Evolutionary conservation across 2,797 vertebrate genomes (phyloP).

Genomic region (Tokudaia tokunoshimensis): DNA sequence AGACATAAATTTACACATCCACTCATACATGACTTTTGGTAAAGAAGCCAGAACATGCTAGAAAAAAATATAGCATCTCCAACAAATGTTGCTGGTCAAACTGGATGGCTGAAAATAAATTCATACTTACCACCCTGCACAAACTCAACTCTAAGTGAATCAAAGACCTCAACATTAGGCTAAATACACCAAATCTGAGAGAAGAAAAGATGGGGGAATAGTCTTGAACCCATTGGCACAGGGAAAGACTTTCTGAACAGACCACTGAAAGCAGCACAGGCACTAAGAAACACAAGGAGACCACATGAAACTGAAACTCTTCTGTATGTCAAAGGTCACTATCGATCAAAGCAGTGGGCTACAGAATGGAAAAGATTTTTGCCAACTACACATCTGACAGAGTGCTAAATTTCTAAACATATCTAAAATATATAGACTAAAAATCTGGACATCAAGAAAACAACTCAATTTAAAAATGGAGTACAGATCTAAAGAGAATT

Average conservation of each 20-base stretch:
- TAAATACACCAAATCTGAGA: not conserved
- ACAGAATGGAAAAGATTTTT: no score
- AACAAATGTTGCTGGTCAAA: not conserved
- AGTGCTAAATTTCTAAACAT: no score
- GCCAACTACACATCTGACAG: no score
- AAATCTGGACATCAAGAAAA: no score
- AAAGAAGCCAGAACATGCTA: not conserved
- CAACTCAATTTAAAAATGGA: not conserved
- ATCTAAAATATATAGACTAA: no score
- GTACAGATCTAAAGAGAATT: not conserved
- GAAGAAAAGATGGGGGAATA: not conserved
- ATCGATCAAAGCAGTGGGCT: no score
- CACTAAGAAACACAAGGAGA: not conserved
- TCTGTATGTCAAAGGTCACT: not conserved
- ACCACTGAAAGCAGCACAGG: not conserved
- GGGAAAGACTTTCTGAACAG: not conserved
- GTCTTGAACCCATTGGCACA: not conserved
- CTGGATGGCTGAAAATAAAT: not conserved
- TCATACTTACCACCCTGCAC: not conserved
- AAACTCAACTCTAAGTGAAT: not conserved
- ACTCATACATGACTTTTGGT: not conserved
- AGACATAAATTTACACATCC: not conserved
- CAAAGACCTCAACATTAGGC: not conserved
- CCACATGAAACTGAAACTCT: not conserved
- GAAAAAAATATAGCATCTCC: not conserved